Conservation (phyloP, 2,888 invertebrate genomes). For the Caradrina kadenii region DNA sequence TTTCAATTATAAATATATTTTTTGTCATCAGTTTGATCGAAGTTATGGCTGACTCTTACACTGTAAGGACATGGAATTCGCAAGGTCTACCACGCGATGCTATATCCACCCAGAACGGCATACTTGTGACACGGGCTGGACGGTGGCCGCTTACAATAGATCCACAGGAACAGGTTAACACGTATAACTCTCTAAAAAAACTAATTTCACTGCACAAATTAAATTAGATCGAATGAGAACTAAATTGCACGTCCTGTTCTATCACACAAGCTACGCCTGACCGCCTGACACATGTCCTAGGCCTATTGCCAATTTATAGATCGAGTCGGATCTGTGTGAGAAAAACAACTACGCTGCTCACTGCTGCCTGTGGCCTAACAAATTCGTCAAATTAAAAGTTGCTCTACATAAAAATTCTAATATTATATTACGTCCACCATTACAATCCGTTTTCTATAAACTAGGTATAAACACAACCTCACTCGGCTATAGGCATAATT, state of each 20-base stretch:
- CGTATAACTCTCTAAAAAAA: background rate
- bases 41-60: constrained; percentile 95
- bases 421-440: too few relatives aligned
- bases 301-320: background rate
- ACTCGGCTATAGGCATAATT: too few relatives aligned
- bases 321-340: background rate
- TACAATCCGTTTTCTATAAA: too few relatives aligned
- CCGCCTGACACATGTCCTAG: background rate
- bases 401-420: too few relatives aligned
- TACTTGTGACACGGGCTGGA: constrained; percentile 95
- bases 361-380: too few relatives aligned
- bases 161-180: constrained; percentile 96
- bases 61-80: constrained; percentile 97
- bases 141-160: constrained; percentile 98
- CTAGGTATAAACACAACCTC: too few relatives aligned
- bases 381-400: too few relatives aligned
- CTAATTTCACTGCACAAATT: background rate
- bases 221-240: background rate
- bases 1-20: constrained; percentile 34
- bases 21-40: constrained; percentile 91
- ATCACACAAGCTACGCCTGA: too few relatives aligned
- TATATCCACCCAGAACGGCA: constrained; percentile 97
- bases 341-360: too few relatives aligned
- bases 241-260: constrained; percentile 10
- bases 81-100: constrained; percentile 96